These are phyloP conservation scores for Arenaria interpres DNA, from an alignment of 2,113 vertebrate genomes.

Conservation along the genomic window DNA sequence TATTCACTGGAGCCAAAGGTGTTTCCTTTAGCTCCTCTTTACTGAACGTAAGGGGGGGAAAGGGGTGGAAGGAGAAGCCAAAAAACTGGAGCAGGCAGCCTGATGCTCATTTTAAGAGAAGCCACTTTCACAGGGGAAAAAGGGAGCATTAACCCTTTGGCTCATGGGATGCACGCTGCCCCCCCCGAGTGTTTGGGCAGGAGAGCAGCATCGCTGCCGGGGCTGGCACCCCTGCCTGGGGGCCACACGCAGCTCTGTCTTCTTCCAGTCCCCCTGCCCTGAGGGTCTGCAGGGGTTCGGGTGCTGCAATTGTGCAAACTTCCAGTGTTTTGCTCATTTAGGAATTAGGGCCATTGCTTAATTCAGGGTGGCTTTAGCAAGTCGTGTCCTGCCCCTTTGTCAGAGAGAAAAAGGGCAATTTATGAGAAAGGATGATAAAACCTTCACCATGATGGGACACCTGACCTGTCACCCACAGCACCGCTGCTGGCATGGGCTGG, in stretches of 20 bases:
- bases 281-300: neutral
- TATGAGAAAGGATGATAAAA: neutral
- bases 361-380: neutral
- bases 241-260: neutral
- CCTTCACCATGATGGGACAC: neutral
- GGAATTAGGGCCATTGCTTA: neutral
- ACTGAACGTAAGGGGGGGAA: neutral
- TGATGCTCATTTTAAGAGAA: neutral
- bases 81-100: neutral
- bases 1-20: slow-evolving; percentile 27
- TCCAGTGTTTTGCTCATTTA: neutral
- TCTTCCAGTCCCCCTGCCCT: neutral
- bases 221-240: neutral
- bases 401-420: neutral
- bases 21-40: slow-evolving; percentile 50
- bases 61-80: neutral
- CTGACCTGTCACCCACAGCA: neutral
- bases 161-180: fast-evolving
- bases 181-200: neutral
- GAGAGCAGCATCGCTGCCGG: neutral
- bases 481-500: neutral
- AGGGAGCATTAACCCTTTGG: neutral
- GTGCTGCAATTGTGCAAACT: neutral
- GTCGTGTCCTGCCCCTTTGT: neutral
- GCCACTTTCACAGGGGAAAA: neutral